A percentile compares a stretch with the other conserved stretches of the same genome.
phyloP scores from a whole-genome alignment of 2,113 vertebrate genomes.

The Rhinolophus ferrumequinum region DNA sequence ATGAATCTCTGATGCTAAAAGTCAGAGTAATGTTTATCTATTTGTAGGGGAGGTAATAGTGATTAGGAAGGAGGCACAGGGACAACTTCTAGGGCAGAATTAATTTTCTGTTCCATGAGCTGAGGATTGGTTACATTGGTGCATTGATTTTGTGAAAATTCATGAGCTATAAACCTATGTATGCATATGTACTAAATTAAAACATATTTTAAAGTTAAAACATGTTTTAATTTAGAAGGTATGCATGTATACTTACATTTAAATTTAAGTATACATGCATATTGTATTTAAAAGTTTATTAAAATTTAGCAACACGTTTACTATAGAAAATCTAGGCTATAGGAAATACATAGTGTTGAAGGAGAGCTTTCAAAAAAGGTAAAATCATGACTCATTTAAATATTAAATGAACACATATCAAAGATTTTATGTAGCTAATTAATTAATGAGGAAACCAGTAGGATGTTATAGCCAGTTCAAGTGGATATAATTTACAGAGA shows the following conservation, averaged over 20 bases:
- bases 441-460: slow-evolving; percentile 9
- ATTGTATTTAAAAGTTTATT: neutral
- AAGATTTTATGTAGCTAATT: slow-evolving; percentile 47
- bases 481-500: slow-evolving; percentile 31
- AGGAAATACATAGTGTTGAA: neutral
- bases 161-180: slow-evolving; percentile 1
- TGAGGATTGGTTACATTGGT: neutral
- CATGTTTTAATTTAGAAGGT: neutral
- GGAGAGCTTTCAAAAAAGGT: slow-evolving; percentile 29
- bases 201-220: neutral
- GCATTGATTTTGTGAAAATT: slow-evolving; percentile 5
- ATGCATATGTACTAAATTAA: neutral
- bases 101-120: neutral
- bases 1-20: neutral
- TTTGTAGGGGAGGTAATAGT: neutral
- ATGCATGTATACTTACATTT: neutral
- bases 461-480: slow-evolving; percentile 5
- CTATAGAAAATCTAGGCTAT: neutral
- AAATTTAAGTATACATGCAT: neutral
- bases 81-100: neutral
- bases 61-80: neutral
- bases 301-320: slow-evolving; percentile 18
- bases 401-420: neutral
- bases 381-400: neutral
- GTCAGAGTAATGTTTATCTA: neutral